Evolutionary conservation across 2,888 invertebrate genomes (phyloP).

Genomic region (Apodemia duryi): DNA sequence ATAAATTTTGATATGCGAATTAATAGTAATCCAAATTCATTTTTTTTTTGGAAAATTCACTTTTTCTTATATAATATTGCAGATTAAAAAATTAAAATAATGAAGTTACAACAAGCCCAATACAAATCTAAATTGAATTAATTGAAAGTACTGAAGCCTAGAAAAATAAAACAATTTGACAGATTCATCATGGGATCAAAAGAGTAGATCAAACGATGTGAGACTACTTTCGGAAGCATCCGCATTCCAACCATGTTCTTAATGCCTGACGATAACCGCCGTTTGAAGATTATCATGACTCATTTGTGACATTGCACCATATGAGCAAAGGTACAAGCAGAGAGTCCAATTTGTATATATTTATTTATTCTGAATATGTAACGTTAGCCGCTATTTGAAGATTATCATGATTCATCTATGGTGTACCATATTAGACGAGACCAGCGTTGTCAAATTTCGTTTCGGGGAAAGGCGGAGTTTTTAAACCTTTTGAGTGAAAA

Average conservation of each 20-base stretch:
- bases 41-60: too few relatives aligned
- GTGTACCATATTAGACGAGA: too few relatives aligned
- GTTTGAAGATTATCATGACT: constrained; percentile 49
- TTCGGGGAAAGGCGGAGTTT: too few relatives aligned
- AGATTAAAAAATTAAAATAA: too few relatives aligned
- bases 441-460: too few relatives aligned
- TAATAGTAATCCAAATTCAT: too few relatives aligned
- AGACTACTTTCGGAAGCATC: constrained; percentile 60
- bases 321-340: not conserved
- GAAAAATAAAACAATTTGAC: constrained; percentile 31
- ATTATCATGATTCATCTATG: too few relatives aligned
- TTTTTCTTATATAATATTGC: too few relatives aligned
- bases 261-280: constrained; percentile 48
- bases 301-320: constrained; percentile 65
- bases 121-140: not conserved
- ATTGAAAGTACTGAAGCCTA: not conserved
- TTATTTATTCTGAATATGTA: not conserved
- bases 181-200: constrained; percentile 36
- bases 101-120: too few relatives aligned
- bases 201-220: constrained; percentile 41
- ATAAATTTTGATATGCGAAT: too few relatives aligned
- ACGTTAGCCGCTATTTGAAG: too few relatives aligned
- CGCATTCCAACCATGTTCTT: constrained; percentile 71
- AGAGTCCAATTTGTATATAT: constrained; percentile 1
- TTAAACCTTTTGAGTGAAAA: too few relatives aligned